Conservation (phyloP, 2,113 vertebrate species). For the Typhlomys cinereus region DNA sequence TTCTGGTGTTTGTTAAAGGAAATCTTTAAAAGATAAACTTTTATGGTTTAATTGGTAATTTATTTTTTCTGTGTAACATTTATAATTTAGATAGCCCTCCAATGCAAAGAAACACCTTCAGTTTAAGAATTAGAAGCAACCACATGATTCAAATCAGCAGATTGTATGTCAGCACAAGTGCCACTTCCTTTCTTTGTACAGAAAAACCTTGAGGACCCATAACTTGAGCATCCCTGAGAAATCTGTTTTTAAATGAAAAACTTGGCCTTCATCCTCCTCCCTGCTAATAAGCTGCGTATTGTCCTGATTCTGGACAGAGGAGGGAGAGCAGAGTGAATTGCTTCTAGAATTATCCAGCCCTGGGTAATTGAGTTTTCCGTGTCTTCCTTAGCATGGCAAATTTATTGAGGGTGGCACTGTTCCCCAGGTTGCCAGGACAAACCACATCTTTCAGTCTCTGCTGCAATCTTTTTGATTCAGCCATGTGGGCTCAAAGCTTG, state of each 20-base stretch:
- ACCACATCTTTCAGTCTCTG: slow-evolving; percentile 35
- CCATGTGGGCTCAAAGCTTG: slow-evolving; percentile 64
- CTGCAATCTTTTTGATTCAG: slow-evolving; percentile 72
- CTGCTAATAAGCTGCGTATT: slow-evolving; percentile 32
- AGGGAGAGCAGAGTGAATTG: background rate
- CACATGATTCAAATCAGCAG: slow-evolving; percentile 30
- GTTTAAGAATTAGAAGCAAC: background rate
- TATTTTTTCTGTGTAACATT: slow-evolving; percentile 4
- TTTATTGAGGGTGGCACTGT: background rate
- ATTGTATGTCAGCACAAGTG: background rate
- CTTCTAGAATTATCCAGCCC: background rate
- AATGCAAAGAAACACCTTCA: slow-evolving; percentile 14
- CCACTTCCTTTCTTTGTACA: background rate
- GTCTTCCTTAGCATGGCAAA: slow-evolving; percentile 27
- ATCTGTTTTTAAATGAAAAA: slow-evolving; percentile 10
- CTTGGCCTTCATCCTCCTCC: background rate
- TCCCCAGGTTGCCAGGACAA: background rate
- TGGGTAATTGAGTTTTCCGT: slow-evolving; percentile 8
- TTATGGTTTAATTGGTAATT: background rate
- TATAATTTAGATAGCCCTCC: slow-evolving; percentile 23
- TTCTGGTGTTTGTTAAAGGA: background rate
- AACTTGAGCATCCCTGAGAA: background rate
- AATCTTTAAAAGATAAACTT: slow-evolving; percentile 18
- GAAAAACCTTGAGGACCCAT: background rate
- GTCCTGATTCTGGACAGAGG: background rate